Conservation (phyloP, 2,113 vertebrate genomes). For the Scomber colias region DNA sequence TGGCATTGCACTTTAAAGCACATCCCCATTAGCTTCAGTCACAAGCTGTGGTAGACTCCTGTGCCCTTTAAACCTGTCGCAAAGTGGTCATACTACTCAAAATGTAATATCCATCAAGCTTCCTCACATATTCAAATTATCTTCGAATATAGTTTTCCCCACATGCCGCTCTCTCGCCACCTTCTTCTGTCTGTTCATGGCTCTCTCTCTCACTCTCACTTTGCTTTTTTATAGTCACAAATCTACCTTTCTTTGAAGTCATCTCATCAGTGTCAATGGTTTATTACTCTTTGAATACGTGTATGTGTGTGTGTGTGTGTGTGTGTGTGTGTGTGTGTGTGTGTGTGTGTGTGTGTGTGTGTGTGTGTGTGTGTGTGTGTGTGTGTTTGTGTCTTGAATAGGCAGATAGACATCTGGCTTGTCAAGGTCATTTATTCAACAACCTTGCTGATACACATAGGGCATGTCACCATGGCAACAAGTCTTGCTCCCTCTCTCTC, state of each 20-base stretch:
- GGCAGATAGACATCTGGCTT: slow-evolving; percentile 74
- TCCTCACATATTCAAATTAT: neutral
- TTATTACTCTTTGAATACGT: slow-evolving; percentile 1
- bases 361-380: too few relatives aligned
- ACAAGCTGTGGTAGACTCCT: neutral
- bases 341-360: slow-evolving; percentile 18
- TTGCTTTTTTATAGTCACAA: slow-evolving; percentile 23
- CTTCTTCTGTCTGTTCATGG: neutral
- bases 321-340: slow-evolving; percentile 25
- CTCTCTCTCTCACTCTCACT: neutral
- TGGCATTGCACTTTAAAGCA: too few relatives aligned
- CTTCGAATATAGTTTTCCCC: neutral
- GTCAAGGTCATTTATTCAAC: slow-evolving; percentile 82
- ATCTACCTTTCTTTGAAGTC: slow-evolving; percentile 35
- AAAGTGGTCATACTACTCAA: neutral
- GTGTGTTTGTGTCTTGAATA: slow-evolving; percentile 45
- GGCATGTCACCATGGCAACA: slow-evolving; percentile 80
- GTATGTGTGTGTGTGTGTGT: slow-evolving; percentile 20
- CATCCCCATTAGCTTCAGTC: too few relatives aligned
- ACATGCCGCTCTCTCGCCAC: neutral
- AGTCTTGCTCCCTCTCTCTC: slow-evolving; percentile 58
- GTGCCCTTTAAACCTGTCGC: neutral
- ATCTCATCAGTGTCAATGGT: slow-evolving; percentile 11
- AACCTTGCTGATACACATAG: slow-evolving; percentile 70
- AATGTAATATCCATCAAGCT: neutral